Conservation (phyloP, 2,113 vertebrate species). For the Naja naja region DNA sequence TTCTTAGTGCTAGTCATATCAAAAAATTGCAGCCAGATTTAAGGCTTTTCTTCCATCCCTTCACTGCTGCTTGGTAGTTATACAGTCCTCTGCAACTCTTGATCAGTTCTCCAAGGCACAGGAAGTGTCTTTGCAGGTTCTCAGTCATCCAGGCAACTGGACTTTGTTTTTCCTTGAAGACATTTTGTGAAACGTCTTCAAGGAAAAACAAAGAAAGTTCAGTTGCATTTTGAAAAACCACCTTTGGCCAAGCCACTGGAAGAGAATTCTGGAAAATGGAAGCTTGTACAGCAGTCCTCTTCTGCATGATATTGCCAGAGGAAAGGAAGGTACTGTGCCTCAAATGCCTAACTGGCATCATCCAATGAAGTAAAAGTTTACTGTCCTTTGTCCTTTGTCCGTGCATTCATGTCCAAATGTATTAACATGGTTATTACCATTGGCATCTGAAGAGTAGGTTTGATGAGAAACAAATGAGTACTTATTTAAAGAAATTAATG, state of each 20-base stretch:
- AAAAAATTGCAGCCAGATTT: neutral
- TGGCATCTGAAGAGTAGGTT: neutral
- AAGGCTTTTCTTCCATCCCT: neutral
- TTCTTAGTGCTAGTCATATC: neutral
- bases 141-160: too few relatives aligned
- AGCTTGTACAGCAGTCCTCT: neutral
- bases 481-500: neutral
- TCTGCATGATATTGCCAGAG: neutral
- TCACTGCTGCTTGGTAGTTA: neutral
- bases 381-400: neutral
- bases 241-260: neutral
- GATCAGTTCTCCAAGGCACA: neutral
- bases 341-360: neutral
- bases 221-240: neutral
- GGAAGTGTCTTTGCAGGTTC: neutral
- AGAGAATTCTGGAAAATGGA: neutral
- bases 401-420: neutral
- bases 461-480: neutral
- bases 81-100: neutral
- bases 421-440: neutral
- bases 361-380: neutral
- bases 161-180: too few relatives aligned
- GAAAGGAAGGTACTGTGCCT: neutral
- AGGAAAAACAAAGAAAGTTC: neutral
- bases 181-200: neutral